These are phyloP conservation scores for Mormyrus hasselquistii DNA, from an alignment of 2,797 vertebrate genomes.

Conservation along the genomic window DNA sequence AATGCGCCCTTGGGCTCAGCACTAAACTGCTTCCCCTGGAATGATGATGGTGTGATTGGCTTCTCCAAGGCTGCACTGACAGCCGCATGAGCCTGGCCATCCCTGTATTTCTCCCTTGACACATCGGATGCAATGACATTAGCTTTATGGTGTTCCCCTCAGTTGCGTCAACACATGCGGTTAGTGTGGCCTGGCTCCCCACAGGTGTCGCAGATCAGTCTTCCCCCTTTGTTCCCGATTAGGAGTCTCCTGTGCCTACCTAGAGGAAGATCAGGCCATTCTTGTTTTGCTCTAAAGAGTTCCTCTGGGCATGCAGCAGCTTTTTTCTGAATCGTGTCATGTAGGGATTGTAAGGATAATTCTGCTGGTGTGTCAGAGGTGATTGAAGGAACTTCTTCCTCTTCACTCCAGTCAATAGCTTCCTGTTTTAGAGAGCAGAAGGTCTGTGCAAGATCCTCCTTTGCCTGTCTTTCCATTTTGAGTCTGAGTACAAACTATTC, in stretches of 20 bases:
- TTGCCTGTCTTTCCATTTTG: background rate
- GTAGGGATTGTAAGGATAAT: background rate
- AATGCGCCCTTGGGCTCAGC: background rate
- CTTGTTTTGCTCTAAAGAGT: background rate
- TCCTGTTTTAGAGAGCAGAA: slow-evolving; percentile 19
- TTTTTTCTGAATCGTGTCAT: slow-evolving; percentile 28
- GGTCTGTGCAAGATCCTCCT: background rate
- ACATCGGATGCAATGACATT: background rate
- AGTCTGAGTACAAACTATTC: background rate
- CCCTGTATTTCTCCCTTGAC: background rate
- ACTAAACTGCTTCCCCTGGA: background rate
- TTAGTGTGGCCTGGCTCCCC: slow-evolving; percentile 24
- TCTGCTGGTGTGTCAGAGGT: background rate
- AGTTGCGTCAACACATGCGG: background rate
- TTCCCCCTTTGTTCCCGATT: slow-evolving; percentile 13
- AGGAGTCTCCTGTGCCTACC: background rate
- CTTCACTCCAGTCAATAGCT: slow-evolving; percentile 26
- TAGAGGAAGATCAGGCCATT: background rate
- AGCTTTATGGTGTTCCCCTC: background rate
- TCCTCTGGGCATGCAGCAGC: slow-evolving; percentile 21
- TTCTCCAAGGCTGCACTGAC: background rate
- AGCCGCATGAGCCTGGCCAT: background rate
- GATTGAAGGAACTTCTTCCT: slow-evolving; percentile 14
- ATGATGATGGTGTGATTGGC: background rate
- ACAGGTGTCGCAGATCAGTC: slow-evolving; percentile 21